Evolutionary conservation across 2,113 vertebrate species (phyloP).

Genomic region (Megaleporinus macrocephalus): DNA sequence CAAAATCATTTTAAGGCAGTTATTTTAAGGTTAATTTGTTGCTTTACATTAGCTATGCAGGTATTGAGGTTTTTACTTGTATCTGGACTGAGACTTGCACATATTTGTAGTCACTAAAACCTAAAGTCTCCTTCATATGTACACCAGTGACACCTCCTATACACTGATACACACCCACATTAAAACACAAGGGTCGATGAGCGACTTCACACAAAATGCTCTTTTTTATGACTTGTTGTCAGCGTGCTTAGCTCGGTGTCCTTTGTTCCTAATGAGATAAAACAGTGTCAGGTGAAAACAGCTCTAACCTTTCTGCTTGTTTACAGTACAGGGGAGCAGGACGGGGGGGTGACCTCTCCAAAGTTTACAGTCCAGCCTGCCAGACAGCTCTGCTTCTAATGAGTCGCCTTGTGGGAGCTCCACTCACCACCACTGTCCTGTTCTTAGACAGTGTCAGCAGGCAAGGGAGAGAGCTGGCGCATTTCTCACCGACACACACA

Average conservation of each 20-base stretch:
- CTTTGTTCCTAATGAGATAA: slow-evolving; percentile 71
- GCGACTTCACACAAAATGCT: slow-evolving; percentile 19
- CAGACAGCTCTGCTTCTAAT: slow-evolving; percentile 73
- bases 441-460: slow-evolving; percentile 39
- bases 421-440: slow-evolving; percentile 64
- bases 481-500: slow-evolving; percentile 1
- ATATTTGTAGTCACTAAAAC: too few species aligned
- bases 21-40: too few species aligned
- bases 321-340: slow-evolving; percentile 74
- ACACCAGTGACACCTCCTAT: background rate
- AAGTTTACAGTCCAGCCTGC: slow-evolving; percentile 75
- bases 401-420: slow-evolving; percentile 75
- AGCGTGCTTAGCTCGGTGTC: slow-evolving; percentile 53
- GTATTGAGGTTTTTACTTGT: too few species aligned
- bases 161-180: background rate
- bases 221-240: slow-evolving; percentile 46
- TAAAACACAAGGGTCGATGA: slow-evolving; percentile 32
- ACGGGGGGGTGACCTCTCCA: slow-evolving; percentile 75
- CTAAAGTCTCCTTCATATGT: background rate
- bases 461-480: slow-evolving; percentile 28
- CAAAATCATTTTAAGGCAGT: too few species aligned
- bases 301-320: slow-evolving; percentile 79
- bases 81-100: too few species aligned
- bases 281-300: slow-evolving; percentile 64
- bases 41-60: too few species aligned